These are phyloP conservation scores for Ptilorrhoa leucosticta DNA, from an alignment of 2,113 vertebrate genomes.

Conservation along the genomic window DNA sequence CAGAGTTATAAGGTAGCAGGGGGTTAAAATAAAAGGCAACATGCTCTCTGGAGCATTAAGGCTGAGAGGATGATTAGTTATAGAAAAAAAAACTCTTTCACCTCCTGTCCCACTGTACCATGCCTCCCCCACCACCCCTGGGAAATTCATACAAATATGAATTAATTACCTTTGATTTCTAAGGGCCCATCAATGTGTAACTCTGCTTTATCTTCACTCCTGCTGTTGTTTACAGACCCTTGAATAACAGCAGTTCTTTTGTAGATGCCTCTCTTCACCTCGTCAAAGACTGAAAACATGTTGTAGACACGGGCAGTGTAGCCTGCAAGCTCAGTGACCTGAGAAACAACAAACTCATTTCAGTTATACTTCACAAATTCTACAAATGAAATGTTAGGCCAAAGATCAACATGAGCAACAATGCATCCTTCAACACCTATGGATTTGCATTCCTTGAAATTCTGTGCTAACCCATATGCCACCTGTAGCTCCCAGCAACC, in stretches of 20 bases:
- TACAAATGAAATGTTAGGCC: neutral
- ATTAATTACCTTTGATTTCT: constrained; percentile 87
- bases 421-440: neutral
- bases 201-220: constrained; percentile 67
- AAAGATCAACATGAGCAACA: neutral
- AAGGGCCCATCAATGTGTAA: constrained; percentile 80
- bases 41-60: neutral
- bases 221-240: constrained; percentile 62
- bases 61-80: neutral
- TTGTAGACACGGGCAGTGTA: constrained; percentile 94
- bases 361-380: neutral
- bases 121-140: neutral
- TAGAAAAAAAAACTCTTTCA: neutral
- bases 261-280: constrained; percentile 93
- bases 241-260: constrained; percentile 79
- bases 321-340: constrained; percentile 96
- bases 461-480: neutral
- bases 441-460: neutral
- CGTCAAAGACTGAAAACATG: constrained; percentile 94
- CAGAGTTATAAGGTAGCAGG: neutral
- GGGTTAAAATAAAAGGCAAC: neutral
- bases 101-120: neutral
- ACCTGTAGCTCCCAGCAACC: neutral
- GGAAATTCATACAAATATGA: neutral
- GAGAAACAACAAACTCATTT: constrained; percentile 29